phyloP scores from a whole-genome alignment of 1,140 invertebrate genomes.

The Hyposmocoma kahamanoa region DNA sequence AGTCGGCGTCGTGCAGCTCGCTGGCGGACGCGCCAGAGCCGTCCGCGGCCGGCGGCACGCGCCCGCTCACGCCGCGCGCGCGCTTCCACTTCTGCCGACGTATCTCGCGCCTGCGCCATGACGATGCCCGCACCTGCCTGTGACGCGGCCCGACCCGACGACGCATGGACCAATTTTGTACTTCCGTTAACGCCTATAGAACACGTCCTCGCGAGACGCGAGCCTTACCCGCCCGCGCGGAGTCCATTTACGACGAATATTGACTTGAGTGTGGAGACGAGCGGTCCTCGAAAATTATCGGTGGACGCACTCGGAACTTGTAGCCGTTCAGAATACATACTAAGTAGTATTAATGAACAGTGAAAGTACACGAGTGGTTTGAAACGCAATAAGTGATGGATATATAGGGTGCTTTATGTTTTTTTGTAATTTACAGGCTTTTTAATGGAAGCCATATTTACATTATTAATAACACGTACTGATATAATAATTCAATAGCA shows the following conservation, averaged over 20 bases:
- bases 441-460: slow-evolving; percentile 36
- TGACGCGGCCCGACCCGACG: slow-evolving; percentile 40
- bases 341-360: slow-evolving; percentile 1
- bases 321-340: no score
- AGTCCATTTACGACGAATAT: slow-evolving; percentile 50
- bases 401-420: slow-evolving; percentile 59
- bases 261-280: slow-evolving; percentile 20
- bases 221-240: slow-evolving; percentile 31
- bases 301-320: background rate
- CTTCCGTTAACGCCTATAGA: slow-evolving; percentile 46
- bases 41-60: slow-evolving; percentile 23
- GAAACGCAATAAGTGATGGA: slow-evolving; percentile 42
- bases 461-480: slow-evolving; percentile 32
- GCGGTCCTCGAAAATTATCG: slow-evolving; percentile 22
- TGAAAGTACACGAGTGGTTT: slow-evolving; percentile 32
- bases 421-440: slow-evolving; percentile 53
- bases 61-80: slow-evolving; percentile 33
- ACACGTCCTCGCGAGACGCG: slow-evolving; percentile 49
- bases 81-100: slow-evolving; percentile 63
- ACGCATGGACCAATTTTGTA: slow-evolving; percentile 66
- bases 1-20: slow-evolving; percentile 60
- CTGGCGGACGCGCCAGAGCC: slow-evolving; percentile 30
- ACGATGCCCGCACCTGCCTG: slow-evolving; percentile 56
- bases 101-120: slow-evolving; percentile 40
- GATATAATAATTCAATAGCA: slow-evolving; percentile 42